A percentile compares a stretch with the other conserved stretches of the same genome.
Conservation (phyloP, 2,888 invertebrate genomes). For the Heliothis peltigera region DNA sequence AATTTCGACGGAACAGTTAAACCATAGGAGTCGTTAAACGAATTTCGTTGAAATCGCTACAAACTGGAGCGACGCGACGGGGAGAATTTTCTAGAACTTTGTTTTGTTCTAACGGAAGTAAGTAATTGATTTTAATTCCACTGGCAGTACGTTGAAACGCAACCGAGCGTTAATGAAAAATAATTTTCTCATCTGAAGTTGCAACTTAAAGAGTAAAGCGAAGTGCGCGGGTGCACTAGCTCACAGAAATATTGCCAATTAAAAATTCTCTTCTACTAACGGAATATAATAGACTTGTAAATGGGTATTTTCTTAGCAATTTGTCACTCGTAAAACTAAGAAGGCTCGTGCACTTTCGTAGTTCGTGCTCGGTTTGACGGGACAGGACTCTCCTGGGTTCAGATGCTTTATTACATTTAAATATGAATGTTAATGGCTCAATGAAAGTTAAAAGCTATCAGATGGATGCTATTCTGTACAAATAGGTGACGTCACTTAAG, state of each 20-base stretch:
- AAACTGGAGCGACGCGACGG: slow-evolving; percentile 62
- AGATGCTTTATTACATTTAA: slow-evolving; percentile 33
- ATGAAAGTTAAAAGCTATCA: slow-evolving; percentile 16
- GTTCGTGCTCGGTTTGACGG: slow-evolving; percentile 26
- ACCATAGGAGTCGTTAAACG: slow-evolving; percentile 62
- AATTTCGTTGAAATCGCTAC: slow-evolving; percentile 70
- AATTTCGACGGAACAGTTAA: slow-evolving; percentile 57
- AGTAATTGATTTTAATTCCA: slow-evolving; percentile 86
- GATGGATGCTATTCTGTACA: slow-evolving; percentile 13
- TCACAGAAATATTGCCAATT: slow-evolving; percentile 75
- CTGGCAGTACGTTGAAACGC: slow-evolving; percentile 78
- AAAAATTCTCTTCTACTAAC: slow-evolving; percentile 68
- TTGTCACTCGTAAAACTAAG: slow-evolving; percentile 46
- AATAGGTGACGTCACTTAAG: slow-evolving; percentile 1
- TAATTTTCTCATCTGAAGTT: slow-evolving; percentile 82
- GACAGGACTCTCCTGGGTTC: slow-evolving; percentile 28
- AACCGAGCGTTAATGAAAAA: slow-evolving; percentile 85
- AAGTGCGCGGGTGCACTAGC: slow-evolving; percentile 59
- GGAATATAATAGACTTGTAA: slow-evolving; percentile 60
- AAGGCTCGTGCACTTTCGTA: slow-evolving; percentile 28
- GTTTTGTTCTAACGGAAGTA: slow-evolving; percentile 76
- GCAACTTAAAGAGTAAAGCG: slow-evolving; percentile 74
- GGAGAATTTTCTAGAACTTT: slow-evolving; percentile 76
- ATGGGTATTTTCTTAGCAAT: slow-evolving; percentile 55
- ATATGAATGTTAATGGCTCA: slow-evolving; percentile 38